Evolutionary conservation across 30 jellyfish, hydroid and myxozoan species (phyloP), one percentile per base, ranked within the genome.

Genomic region (Mastigias papua): DNA sequence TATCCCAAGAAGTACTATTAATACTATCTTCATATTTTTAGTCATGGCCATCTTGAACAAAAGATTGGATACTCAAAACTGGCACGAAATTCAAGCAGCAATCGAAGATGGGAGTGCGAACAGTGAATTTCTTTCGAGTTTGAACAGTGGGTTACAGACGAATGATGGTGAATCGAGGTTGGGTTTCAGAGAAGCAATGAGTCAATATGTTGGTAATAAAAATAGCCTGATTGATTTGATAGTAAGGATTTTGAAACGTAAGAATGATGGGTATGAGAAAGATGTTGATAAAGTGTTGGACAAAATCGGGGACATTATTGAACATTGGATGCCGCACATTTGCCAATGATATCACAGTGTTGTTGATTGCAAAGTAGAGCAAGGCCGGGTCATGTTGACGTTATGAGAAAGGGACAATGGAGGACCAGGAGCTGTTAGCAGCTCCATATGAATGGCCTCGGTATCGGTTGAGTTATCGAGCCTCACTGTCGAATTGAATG

Each of bases 31-130:
- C 37, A 21, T 65, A 21, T 0, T 30, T 28, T 17, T 20, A 69
- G 80, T 32, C 5, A 69, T 69, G 80, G 60, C 9, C 26, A 46
- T 69, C 33, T 69, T 69, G 80, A 31, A 69, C 13, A 30, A 32
- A 1, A 57, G 22, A n/a, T 26, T 69, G 22, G 10, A 2, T 54
- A 11, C 27, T 19, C 5, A 3, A 54, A 19, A 54, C 20, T 16
- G 27, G 23, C 9, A 54, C 7, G 25, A 11, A 54, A 54, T 42
- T 42, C 13, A 42, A 42, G 54, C 54, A 4, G 54, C 7, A 42
- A 54, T 54, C 17, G 67, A 54, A 54, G 5, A 10, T 54, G 67
- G 67, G 67, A 54, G 17, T 21, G 27, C 5, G 3, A 3, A 3
- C 27, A 16, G 27, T 11, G 0, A 21, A 54, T 54, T 54, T 54